Base-by-base conservation (phyloP, 2,888 invertebrate species). In the Deilephila porcellus region DNA sequence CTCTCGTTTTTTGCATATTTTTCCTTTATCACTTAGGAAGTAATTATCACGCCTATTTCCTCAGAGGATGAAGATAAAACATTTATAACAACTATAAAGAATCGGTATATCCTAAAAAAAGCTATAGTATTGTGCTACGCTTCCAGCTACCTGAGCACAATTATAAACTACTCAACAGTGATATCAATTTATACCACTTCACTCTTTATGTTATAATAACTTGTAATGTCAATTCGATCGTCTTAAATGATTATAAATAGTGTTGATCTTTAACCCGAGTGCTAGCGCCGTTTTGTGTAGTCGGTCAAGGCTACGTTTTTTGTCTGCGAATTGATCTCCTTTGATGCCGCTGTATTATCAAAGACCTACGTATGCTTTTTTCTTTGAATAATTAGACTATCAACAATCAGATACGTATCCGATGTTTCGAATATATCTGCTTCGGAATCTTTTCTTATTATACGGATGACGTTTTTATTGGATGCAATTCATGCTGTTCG, bases 241-340 rank as follows among this genome's bases (percentile, higher is more conserved):
- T 86, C 79, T 76, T 88, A 86, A 89, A 88, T 86, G 82, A 87
- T 85, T 86, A 85, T 85, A 88, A 87, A 92, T 88, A 83, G 80
- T 82, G 84, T 87, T 92, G 90, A 92, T 87, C 91, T 91, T 81
- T 90, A 87, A 90, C 88, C 86, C 76, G 76, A 72, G 73, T 77
- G 73, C 76, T 74, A 77, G 73, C 79, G 77, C 80, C 79, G 78
- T 81, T 83, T 79, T 79, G 81, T 76, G 79, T 78, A 82, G 76
- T 83, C 79, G 86, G 88, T 91, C 91, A 92, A 91, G 91, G 93
- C 76, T 78, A 75, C 82, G 80, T 81, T 79, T 79, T 83, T 77
- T 76, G 75, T 78, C 79, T 62, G 78, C 76, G 76, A 84, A 83
- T 77, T 82, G 82, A 85, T 85, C 83, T 85, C 78, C 74, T 83